These are phyloP conservation scores for Apteryx mantelli DNA, from an alignment of 2,113 vertebrate species.

Conservation along the genomic window DNA sequence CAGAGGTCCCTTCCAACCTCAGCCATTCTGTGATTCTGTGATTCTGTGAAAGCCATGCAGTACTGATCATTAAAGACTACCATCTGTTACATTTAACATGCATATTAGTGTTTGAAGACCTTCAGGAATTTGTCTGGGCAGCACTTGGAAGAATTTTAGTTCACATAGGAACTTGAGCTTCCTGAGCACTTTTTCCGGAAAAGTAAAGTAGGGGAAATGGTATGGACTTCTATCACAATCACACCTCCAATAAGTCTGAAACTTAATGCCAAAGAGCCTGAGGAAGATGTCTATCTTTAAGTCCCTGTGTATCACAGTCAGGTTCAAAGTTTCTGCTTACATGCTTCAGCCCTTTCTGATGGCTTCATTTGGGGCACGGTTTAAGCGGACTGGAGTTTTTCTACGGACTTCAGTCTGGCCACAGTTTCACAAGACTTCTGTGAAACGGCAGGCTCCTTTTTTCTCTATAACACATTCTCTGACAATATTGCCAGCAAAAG, in stretches of 20 bases:
- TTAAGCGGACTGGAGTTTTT: not conserved
- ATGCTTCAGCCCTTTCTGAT: not conserved
- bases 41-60: not conserved
- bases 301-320: not conserved
- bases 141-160: not conserved
- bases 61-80: not conserved
- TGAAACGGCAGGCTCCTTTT: accelerated
- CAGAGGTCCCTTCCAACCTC: too few species aligned
- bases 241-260: not conserved
- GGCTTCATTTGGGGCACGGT: not conserved
- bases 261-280: not conserved
- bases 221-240: not conserved
- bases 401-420: not conserved
- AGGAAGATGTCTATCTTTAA: not conserved
- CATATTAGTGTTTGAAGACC: not conserved
- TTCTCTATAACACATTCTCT: not conserved
- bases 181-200: not conserved
- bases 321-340: not conserved
- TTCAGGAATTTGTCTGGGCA: not conserved
- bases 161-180: not conserved
- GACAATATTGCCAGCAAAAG: not conserved
- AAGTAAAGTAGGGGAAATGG: not conserved
- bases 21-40: too few species aligned
- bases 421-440: not conserved
- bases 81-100: not conserved